phyloP scores from a whole-genome alignment of 2,888 invertebrate species.

The Choreutis nemorana region DNA sequence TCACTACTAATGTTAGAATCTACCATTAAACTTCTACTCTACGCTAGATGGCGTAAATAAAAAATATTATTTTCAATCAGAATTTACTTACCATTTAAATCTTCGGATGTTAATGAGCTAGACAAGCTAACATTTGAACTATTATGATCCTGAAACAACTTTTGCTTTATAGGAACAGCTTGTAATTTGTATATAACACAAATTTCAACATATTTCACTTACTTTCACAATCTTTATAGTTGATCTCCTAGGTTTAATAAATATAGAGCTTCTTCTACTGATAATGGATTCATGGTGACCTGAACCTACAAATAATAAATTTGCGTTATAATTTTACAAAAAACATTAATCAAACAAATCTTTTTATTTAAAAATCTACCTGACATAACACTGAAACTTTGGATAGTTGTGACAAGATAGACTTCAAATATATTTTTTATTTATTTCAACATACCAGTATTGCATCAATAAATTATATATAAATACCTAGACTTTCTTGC shows the following conservation, averaged over 20 bases:
- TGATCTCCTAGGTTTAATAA: slow-evolving; percentile 46
- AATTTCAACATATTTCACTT: too few relatives aligned
- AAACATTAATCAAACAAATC: slow-evolving; percentile 8
- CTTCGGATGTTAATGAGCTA: slow-evolving; percentile 34
- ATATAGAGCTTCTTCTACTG: slow-evolving; percentile 49
- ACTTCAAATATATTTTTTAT: too few relatives aligned
- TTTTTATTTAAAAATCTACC: slow-evolving; percentile 25
- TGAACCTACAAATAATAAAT: slow-evolving; percentile 37
- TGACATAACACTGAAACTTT: slow-evolving; percentile 65
- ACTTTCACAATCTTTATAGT: slow-evolving; percentile 53
- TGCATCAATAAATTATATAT: slow-evolving; percentile 5
- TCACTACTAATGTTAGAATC: too few relatives aligned
- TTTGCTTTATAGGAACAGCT: too few relatives aligned
- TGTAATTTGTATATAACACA: too few relatives aligned
- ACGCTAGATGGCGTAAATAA: too few relatives aligned
- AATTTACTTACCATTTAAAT: slow-evolving; percentile 33
- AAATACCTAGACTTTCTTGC: slow-evolving; percentile 50
- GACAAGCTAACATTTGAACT: slow-evolving; percentile 33
- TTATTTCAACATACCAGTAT: too few relatives aligned
- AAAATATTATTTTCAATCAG: background rate
- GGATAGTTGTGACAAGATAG: slow-evolving; percentile 47
- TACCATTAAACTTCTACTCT: too few relatives aligned
- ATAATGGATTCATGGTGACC: slow-evolving; percentile 55
- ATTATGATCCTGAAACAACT: slow-evolving; percentile 36
- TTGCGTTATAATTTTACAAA: slow-evolving; percentile 9